phyloP scores from a whole-genome alignment of 2,113 vertebrate species.

The Ornithorhynchus anatinus region DNA sequence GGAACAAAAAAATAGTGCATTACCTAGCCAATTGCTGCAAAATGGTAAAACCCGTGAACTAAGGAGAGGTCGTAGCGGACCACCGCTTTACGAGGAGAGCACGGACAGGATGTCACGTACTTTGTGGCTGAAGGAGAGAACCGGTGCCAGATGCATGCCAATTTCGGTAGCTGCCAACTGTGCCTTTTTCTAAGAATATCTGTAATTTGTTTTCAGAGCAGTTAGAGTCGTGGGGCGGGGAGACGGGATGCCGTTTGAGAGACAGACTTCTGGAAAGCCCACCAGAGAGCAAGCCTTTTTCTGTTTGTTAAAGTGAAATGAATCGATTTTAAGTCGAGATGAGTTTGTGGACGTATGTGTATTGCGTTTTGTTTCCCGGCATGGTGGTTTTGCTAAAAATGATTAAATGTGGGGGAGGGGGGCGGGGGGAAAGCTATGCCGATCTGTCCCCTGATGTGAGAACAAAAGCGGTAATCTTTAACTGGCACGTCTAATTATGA shows the following conservation, averaged over 20 bases:
- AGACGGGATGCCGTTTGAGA: constrained; percentile 47
- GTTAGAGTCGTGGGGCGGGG: constrained; percentile 34
- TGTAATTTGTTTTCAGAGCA: constrained; percentile 44
- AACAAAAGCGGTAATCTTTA: constrained; percentile 40
- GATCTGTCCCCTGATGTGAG: constrained; percentile 53
- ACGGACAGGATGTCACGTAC: constrained; percentile 4
- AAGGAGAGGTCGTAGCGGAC: constrained; percentile 19
- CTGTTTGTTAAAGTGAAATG: constrained; percentile 52
- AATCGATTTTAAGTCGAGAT: constrained; percentile 47
- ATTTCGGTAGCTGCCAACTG: constrained; percentile 67
- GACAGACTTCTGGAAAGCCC: constrained; percentile 48
- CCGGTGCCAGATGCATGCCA: constrained; percentile 55
- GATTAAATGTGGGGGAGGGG: constrained; percentile 36
- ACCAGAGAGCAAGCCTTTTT: constrained; percentile 50
- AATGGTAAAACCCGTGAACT: constrained; percentile 41
- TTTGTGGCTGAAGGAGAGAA: constrained; percentile 13
- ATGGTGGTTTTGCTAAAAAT: constrained; percentile 59
- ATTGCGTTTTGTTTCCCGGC: constrained; percentile 59
- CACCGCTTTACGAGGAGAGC: constrained; percentile 11
- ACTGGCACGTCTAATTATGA: constrained; percentile 45
- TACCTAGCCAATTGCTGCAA: constrained; percentile 57
- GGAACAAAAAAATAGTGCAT: constrained; percentile 53
- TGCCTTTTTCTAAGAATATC: constrained; percentile 67
- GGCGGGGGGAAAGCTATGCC: constrained; percentile 46
- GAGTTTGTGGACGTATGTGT: constrained; percentile 45